These are phyloP conservation scores for Cantharis flavilabris DNA, from an alignment of 2,888 invertebrate genomes.

Conservation along the genomic window DNA sequence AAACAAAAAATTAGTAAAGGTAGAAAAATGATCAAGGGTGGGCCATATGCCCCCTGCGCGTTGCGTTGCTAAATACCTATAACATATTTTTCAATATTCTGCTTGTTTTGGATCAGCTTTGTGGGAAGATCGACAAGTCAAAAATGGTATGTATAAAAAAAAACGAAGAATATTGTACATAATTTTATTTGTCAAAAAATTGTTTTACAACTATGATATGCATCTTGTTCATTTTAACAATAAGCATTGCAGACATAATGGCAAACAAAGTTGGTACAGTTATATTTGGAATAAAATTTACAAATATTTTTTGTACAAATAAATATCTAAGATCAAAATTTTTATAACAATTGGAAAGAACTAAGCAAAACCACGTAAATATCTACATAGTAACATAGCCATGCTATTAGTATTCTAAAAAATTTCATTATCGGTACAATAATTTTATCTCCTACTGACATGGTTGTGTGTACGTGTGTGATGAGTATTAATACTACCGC, in stretches of 20 bases:
- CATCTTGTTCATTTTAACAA: slow-evolving; percentile 77
- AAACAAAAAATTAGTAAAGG: background rate
- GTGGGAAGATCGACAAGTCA: too few relatives aligned
- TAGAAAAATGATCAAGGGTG: background rate
- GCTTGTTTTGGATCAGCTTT: too few relatives aligned
- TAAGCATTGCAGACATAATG: slow-evolving; percentile 62
- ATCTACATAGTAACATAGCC: slow-evolving; percentile 25
- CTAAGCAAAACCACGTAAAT: slow-evolving; percentile 25
- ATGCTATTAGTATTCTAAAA: slow-evolving; percentile 34
- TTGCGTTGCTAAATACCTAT: too few relatives aligned
- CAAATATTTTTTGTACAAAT: background rate
- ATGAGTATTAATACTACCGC: slow-evolving; percentile 39
- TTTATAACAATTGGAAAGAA: slow-evolving; percentile 21
- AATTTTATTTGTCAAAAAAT: slow-evolving; percentile 39
- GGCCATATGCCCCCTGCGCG: too few relatives aligned
- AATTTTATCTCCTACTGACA: slow-evolving; percentile 30
- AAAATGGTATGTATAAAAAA: background rate
- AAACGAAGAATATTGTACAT: slow-evolving; percentile 4
- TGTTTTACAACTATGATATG: slow-evolving; percentile 92
- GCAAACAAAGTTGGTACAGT: slow-evolving; percentile 36
- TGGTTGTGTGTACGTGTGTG: slow-evolving; percentile 30
- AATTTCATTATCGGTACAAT: slow-evolving; percentile 30
- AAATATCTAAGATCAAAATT: slow-evolving; percentile 7
- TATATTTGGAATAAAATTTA: background rate
- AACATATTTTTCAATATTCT: too few relatives aligned